A percentile compares a stretch with the other conserved stretches of the same genome.
phyloP scores from a whole-genome alignment of 2,797 vertebrate species.

The Macropodus opercularis region DNA sequence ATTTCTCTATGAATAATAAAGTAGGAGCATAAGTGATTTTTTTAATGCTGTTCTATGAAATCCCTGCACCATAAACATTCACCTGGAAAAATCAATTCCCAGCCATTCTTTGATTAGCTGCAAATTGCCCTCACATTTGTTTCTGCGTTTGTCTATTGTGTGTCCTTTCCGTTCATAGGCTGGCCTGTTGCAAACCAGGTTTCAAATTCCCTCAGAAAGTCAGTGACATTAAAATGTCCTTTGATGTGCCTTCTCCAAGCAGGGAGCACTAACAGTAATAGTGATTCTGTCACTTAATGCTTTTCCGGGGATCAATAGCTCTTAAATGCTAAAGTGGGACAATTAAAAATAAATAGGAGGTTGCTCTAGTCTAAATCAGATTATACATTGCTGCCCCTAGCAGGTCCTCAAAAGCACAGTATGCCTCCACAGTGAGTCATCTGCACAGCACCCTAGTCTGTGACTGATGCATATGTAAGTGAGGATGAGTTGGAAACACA shows the following conservation, averaged over 20 bases:
- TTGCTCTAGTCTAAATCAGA: slow-evolving; percentile 88
- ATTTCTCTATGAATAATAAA: not conserved
- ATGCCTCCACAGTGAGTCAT: slow-evolving; percentile 83
- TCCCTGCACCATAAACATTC: slow-evolving; percentile 88
- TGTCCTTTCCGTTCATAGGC: slow-evolving; percentile 99
- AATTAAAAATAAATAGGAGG: slow-evolving; percentile 99
- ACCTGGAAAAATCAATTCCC: slow-evolving; percentile 92
- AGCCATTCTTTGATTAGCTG: slow-evolving; percentile 94
- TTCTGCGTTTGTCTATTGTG: slow-evolving; percentile 92
- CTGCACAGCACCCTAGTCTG: slow-evolving; percentile 78
- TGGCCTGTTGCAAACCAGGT: slow-evolving; percentile 88
- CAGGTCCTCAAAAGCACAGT: slow-evolving; percentile 88
- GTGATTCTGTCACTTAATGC: slow-evolving; percentile 97
- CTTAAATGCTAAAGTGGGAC: slow-evolving; percentile 99
- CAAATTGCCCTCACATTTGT: slow-evolving; percentile 95
- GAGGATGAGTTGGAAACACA: slow-evolving; percentile 74
- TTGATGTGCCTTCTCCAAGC: slow-evolving; percentile 99
- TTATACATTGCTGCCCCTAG: slow-evolving; percentile 84
- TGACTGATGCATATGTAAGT: slow-evolving; percentile 85
- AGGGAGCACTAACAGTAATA: slow-evolving; percentile 98
- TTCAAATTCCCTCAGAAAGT: slow-evolving; percentile 99
- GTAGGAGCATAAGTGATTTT: slow-evolving; percentile 63
- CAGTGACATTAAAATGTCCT: slow-evolving; percentile 99
- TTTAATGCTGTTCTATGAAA: slow-evolving; percentile 89
- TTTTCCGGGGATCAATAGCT: slow-evolving; percentile 98